Evolutionary conservation across 2,113 vertebrate genomes (phyloP).

Genomic region (Semicossyphus pulcher): DNA sequence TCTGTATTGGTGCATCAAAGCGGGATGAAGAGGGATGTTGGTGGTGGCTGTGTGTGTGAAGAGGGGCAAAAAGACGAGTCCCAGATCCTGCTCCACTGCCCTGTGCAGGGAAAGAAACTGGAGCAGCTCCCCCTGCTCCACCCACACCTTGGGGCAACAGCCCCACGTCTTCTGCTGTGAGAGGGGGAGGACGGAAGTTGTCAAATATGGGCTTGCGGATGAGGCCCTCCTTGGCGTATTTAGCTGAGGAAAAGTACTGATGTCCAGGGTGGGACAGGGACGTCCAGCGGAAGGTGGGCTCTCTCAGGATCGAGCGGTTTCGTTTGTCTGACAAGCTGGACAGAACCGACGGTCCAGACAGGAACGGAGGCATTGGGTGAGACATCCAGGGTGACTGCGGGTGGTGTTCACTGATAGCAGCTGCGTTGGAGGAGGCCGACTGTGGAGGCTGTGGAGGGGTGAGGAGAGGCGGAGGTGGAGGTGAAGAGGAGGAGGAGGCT

Average conservation of each 20-base stretch:
- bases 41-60: constrained; percentile 81
- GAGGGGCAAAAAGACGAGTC: constrained; percentile 89
- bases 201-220: constrained; percentile 98
- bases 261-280: constrained; percentile 91
- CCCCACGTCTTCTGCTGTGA: constrained; percentile 96
- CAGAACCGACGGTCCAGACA: constrained; percentile 84
- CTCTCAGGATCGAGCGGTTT: constrained; percentile 91
- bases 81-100: constrained; percentile 79
- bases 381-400: constrained; percentile 95
- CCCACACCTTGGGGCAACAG: constrained; percentile 81
- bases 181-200: constrained; percentile 95
- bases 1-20: constrained; percentile 89
- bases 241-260: constrained; percentile 97
- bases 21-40: constrained; percentile 85
- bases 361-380: constrained; percentile 90
- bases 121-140: constrained; percentile 81
- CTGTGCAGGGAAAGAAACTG: constrained; percentile 80
- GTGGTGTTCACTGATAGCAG: constrained; percentile 83
- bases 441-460: constrained; percentile 87
- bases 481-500: constrained; percentile 89
- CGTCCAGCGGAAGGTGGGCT: constrained; percentile 97
- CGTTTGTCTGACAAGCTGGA: constrained; percentile 92
- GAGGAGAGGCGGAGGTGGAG: constrained; percentile 91
- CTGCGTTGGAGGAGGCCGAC: constrained; percentile 82
- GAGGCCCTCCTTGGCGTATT: constrained; percentile 99